A percentile compares a stretch with the other conserved stretches of the same genome.
Evolutionary conservation across 2,113 vertebrate genomes (phyloP).

Genomic region (Colistium nudipinnis): DNA sequence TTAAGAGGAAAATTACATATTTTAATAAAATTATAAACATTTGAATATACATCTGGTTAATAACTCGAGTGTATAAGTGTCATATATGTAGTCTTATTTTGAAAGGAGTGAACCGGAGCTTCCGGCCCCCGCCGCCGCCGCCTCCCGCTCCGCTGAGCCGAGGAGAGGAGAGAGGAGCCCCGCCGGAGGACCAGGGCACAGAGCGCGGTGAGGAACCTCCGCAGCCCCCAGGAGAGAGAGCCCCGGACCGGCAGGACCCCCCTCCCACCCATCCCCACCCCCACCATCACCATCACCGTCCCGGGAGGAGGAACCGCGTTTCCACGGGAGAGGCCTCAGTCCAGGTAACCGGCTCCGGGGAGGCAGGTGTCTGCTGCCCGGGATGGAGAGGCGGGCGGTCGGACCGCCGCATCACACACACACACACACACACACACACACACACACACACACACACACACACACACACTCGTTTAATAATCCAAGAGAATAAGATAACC

Average conservation of each 20-base stretch:
- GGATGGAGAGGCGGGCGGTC: conserved; percentile 30
- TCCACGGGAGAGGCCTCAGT: conserved; percentile 76
- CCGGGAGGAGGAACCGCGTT: conserved; percentile 72
- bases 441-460: too few species aligned
- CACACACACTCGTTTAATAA: too few species aligned
- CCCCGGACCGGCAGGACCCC: conserved; percentile 73
- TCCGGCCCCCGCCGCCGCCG: not conserved
- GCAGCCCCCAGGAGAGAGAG: conserved; percentile 70
- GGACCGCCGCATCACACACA: conserved; percentile 25
- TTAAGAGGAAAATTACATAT: too few species aligned
- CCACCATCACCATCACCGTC: too few species aligned
- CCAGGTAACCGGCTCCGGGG: conserved; percentile 73
- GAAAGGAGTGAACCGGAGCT: not conserved
- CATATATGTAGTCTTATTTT: conserved; percentile 53
- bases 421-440: too few species aligned
- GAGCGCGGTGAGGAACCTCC: conserved; percentile 73
- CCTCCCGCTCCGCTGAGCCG: conserved; percentile 3
- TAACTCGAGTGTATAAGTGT: too few species aligned
- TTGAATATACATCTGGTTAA: too few species aligned
- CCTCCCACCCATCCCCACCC: too few species aligned
- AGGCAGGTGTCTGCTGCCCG: conserved; percentile 29
- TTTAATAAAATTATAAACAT: too few species aligned
- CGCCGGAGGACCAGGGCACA: conserved; percentile 65
- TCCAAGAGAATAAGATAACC: too few species aligned
- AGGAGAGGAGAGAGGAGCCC: conserved; percentile 64